Evolutionary conservation across 2,888 invertebrate genomes (phyloP), one percentile per base, ranked within the genome.

Genomic region (Drosophila stalkeri): DNA sequence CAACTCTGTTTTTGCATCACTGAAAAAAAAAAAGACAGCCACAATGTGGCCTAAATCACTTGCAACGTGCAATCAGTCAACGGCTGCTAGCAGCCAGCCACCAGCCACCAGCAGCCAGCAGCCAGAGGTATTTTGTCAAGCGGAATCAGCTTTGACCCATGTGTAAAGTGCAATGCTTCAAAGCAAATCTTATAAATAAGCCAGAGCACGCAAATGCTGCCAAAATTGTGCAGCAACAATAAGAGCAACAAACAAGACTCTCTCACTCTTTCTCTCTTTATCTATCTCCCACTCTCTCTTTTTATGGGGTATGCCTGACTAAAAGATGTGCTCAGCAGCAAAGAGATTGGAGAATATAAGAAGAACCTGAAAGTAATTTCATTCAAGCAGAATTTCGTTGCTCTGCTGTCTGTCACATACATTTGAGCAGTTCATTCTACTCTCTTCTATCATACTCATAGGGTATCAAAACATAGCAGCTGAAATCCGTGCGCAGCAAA

Each of bases 161-260:
- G 85, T 84, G 87, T 39, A 60, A 81, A 79, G 71, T 75, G 81
- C 49, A 57, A 46, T 56, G 85, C 75, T 76, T 81, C 89, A 81
- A 82, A 80, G 82, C 66, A 74, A 77, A 87, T 80, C 85, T 89
- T 89, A 87, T 89, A 87, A 87, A 89, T 89, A 86, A 85, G 73
- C 80, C 75, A 63, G 66, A 75, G 81, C 78, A 69, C 31, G 66
- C 57, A 72, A 85, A 75, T 68, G 79, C 65, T 75, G 65, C 69
- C 80, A 72, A 77, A 73, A 81, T 59, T 51, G 51, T 20, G 47
- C 62, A 33, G 12, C 63, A 57, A 55, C 61, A 57, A 39, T 60
- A 49, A 44, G n/a, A 55, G 44, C 39, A 44, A 20, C 51, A 54
- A 46, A 64, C 23, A 27, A 27, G 27, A 27, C 6, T 6, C 27